A percentile compares a stretch with the other conserved stretches of the same genome.
Evolutionary conservation across 2,113 vertebrate genomes (phyloP).

Genomic region (Dipodomys stephensi): DNA sequence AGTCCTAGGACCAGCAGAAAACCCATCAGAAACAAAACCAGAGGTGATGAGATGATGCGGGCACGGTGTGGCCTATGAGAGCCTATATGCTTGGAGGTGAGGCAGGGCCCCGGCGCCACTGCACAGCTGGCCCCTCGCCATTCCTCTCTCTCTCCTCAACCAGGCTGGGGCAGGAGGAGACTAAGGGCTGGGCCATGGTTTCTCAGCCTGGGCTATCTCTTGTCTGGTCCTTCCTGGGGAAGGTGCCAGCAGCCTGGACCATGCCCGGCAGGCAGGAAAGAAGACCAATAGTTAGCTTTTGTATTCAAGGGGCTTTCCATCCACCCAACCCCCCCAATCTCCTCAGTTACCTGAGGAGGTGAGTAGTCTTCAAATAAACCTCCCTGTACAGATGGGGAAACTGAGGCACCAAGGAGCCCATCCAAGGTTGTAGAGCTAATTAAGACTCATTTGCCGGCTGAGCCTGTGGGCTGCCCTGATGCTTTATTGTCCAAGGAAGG

Average conservation of each 20-base stretch:
- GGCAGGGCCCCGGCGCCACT: accelerated
- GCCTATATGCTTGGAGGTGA: background rate
- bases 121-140: background rate
- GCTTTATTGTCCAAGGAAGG: background rate
- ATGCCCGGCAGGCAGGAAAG: background rate
- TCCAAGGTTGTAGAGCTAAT: accelerated
- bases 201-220: background rate
- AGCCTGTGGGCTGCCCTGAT: background rate
- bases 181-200: background rate
- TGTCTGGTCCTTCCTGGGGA: background rate
- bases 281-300: background rate
- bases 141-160: too few relatives aligned
- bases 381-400: conserved; percentile 5
- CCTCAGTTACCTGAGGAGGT: background rate
- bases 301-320: background rate
- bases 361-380: background rate
- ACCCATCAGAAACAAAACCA: too few relatives aligned
- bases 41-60: background rate
- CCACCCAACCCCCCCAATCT: background rate
- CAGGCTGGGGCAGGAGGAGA: background rate
- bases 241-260: background rate
- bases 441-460: background rate
- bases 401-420: background rate
- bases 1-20: too few relatives aligned
- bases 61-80: background rate